A percentile compares a stretch with the other conserved stretches of the same genome.
Conservation (phyloP, 2,797 vertebrate species). For the Craterocephalus amniculus region DNA sequence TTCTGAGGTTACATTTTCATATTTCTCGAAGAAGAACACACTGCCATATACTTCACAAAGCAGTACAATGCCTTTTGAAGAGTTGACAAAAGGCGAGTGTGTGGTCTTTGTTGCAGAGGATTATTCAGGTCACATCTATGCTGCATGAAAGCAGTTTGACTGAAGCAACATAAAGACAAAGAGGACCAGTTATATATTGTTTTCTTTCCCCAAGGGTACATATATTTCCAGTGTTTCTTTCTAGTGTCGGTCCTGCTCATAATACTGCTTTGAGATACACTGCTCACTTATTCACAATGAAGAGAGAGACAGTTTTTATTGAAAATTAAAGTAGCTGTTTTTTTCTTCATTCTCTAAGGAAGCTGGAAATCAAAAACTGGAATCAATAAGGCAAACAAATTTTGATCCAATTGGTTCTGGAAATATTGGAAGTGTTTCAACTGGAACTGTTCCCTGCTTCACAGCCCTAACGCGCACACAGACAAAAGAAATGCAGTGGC, state of each 20-base stretch:
- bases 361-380: slow-evolving; percentile 31
- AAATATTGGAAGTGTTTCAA: slow-evolving; percentile 53
- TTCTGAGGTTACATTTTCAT: slow-evolving; percentile 3
- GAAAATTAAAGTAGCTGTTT: slow-evolving; percentile 12
- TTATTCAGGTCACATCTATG: slow-evolving; percentile 44
- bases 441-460: slow-evolving; percentile 41
- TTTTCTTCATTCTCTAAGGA: neutral
- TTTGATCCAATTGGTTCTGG: slow-evolving; percentile 53
- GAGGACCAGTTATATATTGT: slow-evolving; percentile 22
- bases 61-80: slow-evolving; percentile 21
- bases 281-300: slow-evolving; percentile 3
- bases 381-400: slow-evolving; percentile 62
- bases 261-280: slow-evolving; percentile 17
- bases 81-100: slow-evolving; percentile 17
- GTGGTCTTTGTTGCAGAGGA: slow-evolving; percentile 27
- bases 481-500: slow-evolving; percentile 39
- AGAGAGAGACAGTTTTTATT: slow-evolving; percentile 4
- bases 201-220: slow-evolving; percentile 27
- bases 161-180: slow-evolving; percentile 29
- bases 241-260: slow-evolving; percentile 10
- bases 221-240: slow-evolving; percentile 23
- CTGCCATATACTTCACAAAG: neutral
- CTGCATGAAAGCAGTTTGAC: slow-evolving; percentile 17
- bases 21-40: neutral
- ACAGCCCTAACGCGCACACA: slow-evolving; percentile 13